phyloP scores from a whole-genome alignment of 2,888 invertebrate genomes.

The Drosophila lacicola region DNA sequence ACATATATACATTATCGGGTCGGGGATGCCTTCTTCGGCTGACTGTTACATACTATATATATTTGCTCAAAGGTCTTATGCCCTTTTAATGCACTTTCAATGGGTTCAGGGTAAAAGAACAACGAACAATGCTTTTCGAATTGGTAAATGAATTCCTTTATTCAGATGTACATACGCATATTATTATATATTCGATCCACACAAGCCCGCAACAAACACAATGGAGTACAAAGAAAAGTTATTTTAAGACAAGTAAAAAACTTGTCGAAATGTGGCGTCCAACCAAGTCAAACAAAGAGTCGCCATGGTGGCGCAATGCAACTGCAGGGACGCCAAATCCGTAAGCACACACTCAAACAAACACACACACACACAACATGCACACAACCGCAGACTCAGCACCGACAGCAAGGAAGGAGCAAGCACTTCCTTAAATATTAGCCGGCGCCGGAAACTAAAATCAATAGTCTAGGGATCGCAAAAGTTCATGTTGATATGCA shows the following conservation, averaged over 20 bases:
- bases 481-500: constrained; percentile 22
- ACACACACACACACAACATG: background rate
- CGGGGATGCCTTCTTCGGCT: no score
- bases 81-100: no score
- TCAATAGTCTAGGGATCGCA: constrained; percentile 50
- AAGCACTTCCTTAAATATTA: constrained; percentile 39
- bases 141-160: background rate
- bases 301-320: constrained; percentile 42
- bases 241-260: constrained; percentile 12
- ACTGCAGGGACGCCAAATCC: constrained; percentile 20
- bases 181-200: constrained; percentile 2
- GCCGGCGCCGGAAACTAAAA: constrained; percentile 56
- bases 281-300: constrained; percentile 37
- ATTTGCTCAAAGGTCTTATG: no score
- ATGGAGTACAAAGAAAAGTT: constrained; percentile 25
- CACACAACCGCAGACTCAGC: background rate
- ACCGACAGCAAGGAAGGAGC: background rate
- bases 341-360: background rate
- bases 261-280: constrained; percentile 6
- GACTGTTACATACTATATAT: no score
- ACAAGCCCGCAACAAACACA: background rate
- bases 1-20: no score
- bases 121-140: background rate
- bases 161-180: background rate
- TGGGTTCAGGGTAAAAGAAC: no score